Evolutionary conservation across 1,140 invertebrate species (phyloP), one percentile per base, ranked within the genome.

Genomic region (Helicoverpa armigera): DNA sequence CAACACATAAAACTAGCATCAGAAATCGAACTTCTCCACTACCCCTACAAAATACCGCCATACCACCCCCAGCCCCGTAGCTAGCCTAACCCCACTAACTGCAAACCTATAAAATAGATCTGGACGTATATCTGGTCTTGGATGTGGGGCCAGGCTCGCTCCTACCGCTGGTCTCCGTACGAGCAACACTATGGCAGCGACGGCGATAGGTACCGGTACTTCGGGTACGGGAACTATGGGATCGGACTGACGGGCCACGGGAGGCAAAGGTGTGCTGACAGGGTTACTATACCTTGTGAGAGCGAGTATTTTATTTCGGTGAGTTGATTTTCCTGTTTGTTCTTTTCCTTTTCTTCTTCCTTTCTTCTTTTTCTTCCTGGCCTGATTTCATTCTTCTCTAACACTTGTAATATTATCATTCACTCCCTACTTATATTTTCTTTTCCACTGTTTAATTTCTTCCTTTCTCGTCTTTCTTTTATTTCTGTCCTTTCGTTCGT

Each of bases 221-320:
- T 90, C 85, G 95, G 95, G 9, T 95, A 95, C 63, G 95, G 95
- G 35, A 88, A 90, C 80, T 94, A 88, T 60, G 91, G 89, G 1
- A 74, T 84, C 7, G 86, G 90, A 3, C 83, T 92, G 7, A 81
- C 72, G 3, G 91, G 91, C 1, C 90, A 87, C 60, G 95, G 94
- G 0, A 79, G 95, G 13, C 91, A 94, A 82, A 94, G 96, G 2
- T 98, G 97, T 86, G 94, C 92, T 2, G 97, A 98, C 88, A 95
- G 97, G 54, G 96, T 98, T 58, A 96, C 97, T 1, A 96, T 98
- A 91, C 97, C 97, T 0, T 98, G 97, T 87, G 97, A 98, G 85
- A 97, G 97, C 61, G 97, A 98, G 86, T 97, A 98, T 89, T 97
- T 98, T 88, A 96, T 98, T 75, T 96, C 96, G 93, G 97, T 97